Evolutionary conservation across 2,888 invertebrate genomes (phyloP).

Genomic region (Anagyrus pseudococci): DNA sequence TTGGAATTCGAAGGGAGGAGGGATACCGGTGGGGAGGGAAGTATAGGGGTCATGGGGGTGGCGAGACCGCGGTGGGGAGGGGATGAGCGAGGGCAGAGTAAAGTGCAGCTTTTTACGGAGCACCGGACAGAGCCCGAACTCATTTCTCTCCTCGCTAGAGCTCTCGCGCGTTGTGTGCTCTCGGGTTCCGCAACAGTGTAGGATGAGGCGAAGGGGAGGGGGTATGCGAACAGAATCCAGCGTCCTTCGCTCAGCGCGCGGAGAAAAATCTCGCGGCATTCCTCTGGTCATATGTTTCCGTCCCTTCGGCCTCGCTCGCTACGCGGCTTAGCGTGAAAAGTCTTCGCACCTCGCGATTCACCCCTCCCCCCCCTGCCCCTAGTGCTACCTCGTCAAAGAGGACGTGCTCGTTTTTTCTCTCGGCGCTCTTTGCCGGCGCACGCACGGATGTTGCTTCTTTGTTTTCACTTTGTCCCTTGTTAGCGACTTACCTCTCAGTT

Average conservation of each 20-base stretch:
- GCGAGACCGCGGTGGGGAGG: too few species aligned
- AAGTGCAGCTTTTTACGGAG: conserved; percentile 32
- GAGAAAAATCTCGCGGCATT: conserved; percentile 38
- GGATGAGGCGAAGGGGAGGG: background rate
- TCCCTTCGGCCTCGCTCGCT: conserved; percentile 1
- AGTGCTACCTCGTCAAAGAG: conserved; percentile 19
- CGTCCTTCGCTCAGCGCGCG: conserved; percentile 11
- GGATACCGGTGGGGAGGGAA: too few species aligned
- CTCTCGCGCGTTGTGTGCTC: conserved; percentile 16
- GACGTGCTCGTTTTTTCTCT: background rate
- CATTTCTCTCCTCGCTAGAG: conserved; percentile 40
- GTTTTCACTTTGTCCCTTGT: too few species aligned
- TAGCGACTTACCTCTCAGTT: too few species aligned
- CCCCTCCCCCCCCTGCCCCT: background rate
- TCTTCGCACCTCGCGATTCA: conserved; percentile 23
- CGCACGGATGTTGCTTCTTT: too few species aligned
- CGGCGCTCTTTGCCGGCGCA: too few species aligned
- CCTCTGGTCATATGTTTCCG: conserved; percentile 33
- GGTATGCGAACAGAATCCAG: background rate
- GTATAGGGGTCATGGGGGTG: too few species aligned
- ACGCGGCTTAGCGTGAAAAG: conserved; percentile 13
- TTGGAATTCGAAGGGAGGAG: too few species aligned
- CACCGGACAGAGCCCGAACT: conserved; percentile 35
- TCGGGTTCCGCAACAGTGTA: background rate
- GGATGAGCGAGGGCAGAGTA: conserved; percentile 17